Percentiles rank a stretch among this genome's conserved stretches.
These are phyloP conservation scores for Geococcyx californianus DNA, from an alignment of 2,113 vertebrate species.

Conservation along the genomic window DNA sequence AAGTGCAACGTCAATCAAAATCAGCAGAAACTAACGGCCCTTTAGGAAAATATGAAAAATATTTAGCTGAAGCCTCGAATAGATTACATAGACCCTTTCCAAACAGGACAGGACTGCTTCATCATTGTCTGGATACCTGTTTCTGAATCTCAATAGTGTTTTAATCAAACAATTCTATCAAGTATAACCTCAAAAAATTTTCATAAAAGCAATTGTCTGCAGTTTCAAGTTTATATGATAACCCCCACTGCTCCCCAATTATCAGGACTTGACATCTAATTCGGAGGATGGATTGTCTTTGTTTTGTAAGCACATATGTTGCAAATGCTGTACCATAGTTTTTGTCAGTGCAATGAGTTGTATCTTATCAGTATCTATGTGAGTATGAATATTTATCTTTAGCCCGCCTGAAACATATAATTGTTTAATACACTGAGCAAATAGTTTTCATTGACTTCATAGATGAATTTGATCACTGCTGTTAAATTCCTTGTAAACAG, in stretches of 20 bases:
- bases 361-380: neutral
- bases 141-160: neutral
- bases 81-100: neutral
- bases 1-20: neutral
- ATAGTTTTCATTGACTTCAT: neutral
- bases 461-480: neutral
- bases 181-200: neutral
- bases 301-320: neutral
- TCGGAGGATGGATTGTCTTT: neutral
- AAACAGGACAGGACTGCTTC: neutral
- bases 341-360: neutral
- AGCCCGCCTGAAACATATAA: neutral
- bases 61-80: neutral
- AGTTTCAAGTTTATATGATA: neutral
- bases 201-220: neutral
- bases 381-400: neutral
- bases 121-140: no score
- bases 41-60: neutral
- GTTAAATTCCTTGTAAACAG: neutral
- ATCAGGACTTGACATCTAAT: neutral
- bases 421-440: neutral
- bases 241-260: neutral
- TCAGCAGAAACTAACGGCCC: neutral
- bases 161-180: neutral
- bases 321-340: neutral